Evolutionary conservation across 1,140 invertebrate genomes (phyloP).

Genomic region (Solenopsis invicta): DNA sequence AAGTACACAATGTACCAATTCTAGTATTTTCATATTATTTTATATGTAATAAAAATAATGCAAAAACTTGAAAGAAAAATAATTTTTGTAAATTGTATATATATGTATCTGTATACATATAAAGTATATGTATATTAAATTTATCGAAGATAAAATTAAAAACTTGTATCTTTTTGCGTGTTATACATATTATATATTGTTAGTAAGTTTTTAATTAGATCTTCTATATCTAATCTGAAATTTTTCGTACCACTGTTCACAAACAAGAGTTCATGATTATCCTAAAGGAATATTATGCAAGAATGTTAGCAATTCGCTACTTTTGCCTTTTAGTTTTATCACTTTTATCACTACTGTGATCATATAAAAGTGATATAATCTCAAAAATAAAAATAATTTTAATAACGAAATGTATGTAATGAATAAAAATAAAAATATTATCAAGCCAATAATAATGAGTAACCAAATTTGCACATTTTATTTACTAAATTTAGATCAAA

Average conservation of each 20-base stretch:
- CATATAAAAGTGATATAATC: slow-evolving; percentile 19
- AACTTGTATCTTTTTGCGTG: slow-evolving; percentile 1
- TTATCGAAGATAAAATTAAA: slow-evolving; percentile 22
- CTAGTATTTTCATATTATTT: slow-evolving; percentile 67
- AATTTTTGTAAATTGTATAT: slow-evolving; percentile 46
- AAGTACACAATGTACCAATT: slow-evolving; percentile 73
- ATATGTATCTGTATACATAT: background rate
- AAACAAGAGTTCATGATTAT: slow-evolving; percentile 28
- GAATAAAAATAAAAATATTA: background rate
- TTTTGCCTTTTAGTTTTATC: background rate
- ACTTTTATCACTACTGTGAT: slow-evolving; percentile 2
- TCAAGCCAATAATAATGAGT: background rate
- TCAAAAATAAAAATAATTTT: background rate
- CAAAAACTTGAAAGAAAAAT: slow-evolving; percentile 3
- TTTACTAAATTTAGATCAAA: slow-evolving; percentile 19
- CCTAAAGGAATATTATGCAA: slow-evolving; percentile 43
- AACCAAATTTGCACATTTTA: background rate
- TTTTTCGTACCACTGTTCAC: slow-evolving; percentile 10
- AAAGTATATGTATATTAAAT: slow-evolving; percentile 9
- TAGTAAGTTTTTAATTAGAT: slow-evolving; percentile 32
- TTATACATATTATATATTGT: slow-evolving; percentile 20
- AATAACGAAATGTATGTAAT: background rate
- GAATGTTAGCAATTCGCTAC: slow-evolving; percentile 29
- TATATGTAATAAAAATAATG: slow-evolving; percentile 33
- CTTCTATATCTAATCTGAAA: slow-evolving; percentile 29